These are phyloP conservation scores for Drosophila atripex DNA, from an alignment of 2,888 invertebrate species.

Conservation along the genomic window DNA sequence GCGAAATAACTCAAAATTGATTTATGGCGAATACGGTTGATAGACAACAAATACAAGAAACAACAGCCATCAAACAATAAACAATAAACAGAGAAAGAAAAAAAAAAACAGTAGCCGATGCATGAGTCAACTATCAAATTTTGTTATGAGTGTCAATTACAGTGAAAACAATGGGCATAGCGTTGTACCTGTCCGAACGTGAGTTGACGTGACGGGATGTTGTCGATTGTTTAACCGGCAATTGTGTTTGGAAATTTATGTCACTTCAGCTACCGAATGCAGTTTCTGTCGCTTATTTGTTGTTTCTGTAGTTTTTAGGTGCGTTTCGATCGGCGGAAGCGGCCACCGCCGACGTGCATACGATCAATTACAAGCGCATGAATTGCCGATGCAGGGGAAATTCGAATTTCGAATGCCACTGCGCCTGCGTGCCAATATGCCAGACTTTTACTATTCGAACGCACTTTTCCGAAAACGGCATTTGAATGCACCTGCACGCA, in stretches of 20 bases:
- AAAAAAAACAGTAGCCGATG: conserved; percentile 40
- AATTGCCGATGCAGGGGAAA: conserved; percentile 55
- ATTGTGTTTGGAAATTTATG: conserved; percentile 80
- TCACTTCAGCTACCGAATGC: conserved; percentile 31
- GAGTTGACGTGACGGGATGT: conserved; percentile 82
- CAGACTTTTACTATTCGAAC: conserved; percentile 61
- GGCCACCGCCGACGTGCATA: conserved; percentile 63
- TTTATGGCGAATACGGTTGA: conserved; percentile 74
- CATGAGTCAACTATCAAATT: conserved; percentile 78
- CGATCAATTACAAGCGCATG: conserved; percentile 74
- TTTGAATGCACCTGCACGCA: conserved; percentile 67
- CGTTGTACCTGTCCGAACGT: conserved; percentile 52
- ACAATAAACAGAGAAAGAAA: conserved; percentile 28
- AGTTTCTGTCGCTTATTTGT: neutral
- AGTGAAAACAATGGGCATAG: conserved; percentile 67
- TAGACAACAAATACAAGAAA: conserved; percentile 53
- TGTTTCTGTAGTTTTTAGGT: neutral
- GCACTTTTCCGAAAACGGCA: conserved; percentile 40
- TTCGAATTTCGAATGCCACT: conserved; percentile 56
- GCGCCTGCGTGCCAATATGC: conserved; percentile 32
- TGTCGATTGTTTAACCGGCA: conserved; percentile 79
- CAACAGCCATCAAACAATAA: conserved; percentile 27
- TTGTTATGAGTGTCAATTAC: conserved; percentile 80
- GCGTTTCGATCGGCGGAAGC: conserved; percentile 54
- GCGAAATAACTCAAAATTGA: conserved; percentile 76